Conservation (phyloP, 1,140 invertebrate species). For the Probaryconus sp. region DNA sequence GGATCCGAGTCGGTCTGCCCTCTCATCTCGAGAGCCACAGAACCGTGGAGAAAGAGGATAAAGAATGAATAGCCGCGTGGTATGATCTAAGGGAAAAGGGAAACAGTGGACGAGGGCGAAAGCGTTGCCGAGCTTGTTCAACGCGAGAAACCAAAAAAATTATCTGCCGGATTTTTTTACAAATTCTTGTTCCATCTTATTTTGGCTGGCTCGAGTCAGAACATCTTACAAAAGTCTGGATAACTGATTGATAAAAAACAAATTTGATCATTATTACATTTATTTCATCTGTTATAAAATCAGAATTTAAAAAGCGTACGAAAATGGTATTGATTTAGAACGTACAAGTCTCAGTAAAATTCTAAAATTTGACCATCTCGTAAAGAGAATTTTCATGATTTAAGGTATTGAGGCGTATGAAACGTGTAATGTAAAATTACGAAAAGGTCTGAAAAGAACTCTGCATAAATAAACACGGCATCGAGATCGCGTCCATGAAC, state of each 20-base stretch:
- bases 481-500: conserved; percentile 60
- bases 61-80: conserved; percentile 38
- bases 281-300: too few relatives aligned
- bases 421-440: not conserved
- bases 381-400: too few relatives aligned
- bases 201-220: too few relatives aligned
- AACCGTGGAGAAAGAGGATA: conserved; percentile 58
- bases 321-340: not conserved
- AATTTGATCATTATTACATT: too few relatives aligned
- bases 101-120: conserved; percentile 31
- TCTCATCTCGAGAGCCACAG: conserved; percentile 69
- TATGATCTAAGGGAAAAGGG: not conserved
- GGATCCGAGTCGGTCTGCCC: conserved; percentile 71
- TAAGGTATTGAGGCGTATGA: not conserved
- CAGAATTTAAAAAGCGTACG: not conserved
- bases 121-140: conserved; percentile 30
- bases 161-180: conserved; percentile 30
- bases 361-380: too few relatives aligned
- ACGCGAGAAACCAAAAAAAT: conserved; percentile 27
- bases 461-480: conserved; percentile 57
- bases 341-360: too few relatives aligned
- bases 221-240: too few relatives aligned
- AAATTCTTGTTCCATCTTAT: conserved; percentile 34
- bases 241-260: too few relatives aligned
- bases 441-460: conserved; percentile 20